A percentile compares a stretch with the other conserved stretches of the same genome.
These are phyloP conservation scores for Drosophila tanythrix DNA, from an alignment of 2,888 invertebrate species.

Conservation along the genomic window DNA sequence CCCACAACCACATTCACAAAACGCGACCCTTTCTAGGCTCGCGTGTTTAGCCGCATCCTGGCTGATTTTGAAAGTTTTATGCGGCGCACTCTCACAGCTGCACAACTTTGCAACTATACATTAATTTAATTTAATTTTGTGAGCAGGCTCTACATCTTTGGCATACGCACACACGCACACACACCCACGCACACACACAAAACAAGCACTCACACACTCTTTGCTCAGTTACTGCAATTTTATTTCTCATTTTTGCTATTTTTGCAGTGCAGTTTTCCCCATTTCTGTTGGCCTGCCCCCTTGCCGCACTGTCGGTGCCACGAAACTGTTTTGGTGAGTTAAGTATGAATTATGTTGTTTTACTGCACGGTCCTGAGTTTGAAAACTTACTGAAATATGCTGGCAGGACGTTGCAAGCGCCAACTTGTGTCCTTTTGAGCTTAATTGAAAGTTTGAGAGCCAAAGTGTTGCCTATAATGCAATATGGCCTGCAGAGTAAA, in stretches of 20 bases:
- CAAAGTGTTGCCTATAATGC: constrained; percentile 51
- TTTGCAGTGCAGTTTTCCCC: constrained; percentile 58
- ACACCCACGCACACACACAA: constrained; percentile 23
- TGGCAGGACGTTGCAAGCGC: constrained; percentile 30
- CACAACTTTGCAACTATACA: constrained; percentile 74
- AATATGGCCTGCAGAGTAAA: constrained; percentile 55
- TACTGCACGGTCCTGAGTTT: constrained; percentile 62
- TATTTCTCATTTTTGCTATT: constrained; percentile 60
- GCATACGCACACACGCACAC: constrained; percentile 34
- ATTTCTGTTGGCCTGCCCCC: constrained; percentile 14
- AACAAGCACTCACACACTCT: constrained; percentile 17
- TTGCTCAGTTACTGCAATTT: constrained; percentile 68
- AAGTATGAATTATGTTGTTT: constrained; percentile 80
- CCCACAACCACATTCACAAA: not conserved
- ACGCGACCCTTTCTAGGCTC: not conserved
- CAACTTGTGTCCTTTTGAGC: constrained; percentile 74
- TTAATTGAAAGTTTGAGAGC: constrained; percentile 69
- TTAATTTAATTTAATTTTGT: constrained; percentile 81
- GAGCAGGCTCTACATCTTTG: constrained; percentile 74
- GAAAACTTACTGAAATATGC: constrained; percentile 79
- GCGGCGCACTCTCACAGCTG: constrained; percentile 34
- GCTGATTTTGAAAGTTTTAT: constrained; percentile 74
- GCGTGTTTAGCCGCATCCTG: constrained; percentile 74
- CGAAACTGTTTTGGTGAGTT: constrained; percentile 78
- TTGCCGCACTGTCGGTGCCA: constrained; percentile 36